phyloP scores from a whole-genome alignment of 2,797 vertebrate genomes.

The Cossypha dichroa region DNA sequence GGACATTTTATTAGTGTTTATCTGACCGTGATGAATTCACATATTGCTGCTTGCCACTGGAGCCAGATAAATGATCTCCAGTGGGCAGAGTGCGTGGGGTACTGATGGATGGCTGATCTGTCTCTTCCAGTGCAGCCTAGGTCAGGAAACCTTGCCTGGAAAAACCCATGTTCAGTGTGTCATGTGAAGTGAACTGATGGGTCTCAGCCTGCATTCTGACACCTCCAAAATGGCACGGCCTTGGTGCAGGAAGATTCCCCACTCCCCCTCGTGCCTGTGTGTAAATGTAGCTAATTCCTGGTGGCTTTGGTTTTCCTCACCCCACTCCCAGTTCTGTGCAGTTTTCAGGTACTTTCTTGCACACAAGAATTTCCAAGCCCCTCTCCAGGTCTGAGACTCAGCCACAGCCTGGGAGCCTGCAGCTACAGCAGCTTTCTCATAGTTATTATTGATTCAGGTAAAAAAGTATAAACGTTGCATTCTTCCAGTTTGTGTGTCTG shows the following conservation, averaged over 20 bases:
- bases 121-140: neutral
- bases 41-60: neutral
- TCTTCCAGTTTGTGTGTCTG: neutral
- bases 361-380: neutral
- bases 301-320: neutral
- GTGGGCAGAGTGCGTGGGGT: neutral
- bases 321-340: neutral
- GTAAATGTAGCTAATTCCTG: neutral
- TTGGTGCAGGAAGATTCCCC: neutral
- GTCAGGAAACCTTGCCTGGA: neutral
- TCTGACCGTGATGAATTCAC: slow-evolving; percentile 23
- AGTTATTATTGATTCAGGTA: slow-evolving; percentile 38
- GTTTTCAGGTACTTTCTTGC: neutral
- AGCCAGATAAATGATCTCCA: slow-evolving; percentile 10
- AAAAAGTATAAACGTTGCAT: slow-evolving; percentile 1
- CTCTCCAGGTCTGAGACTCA: neutral
- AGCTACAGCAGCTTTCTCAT: neutral
- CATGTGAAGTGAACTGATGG: neutral
- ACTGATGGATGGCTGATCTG: neutral
- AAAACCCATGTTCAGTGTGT: neutral
- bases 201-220: neutral
- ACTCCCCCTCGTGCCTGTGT: neutral
- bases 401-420: neutral
- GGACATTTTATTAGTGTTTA: slow-evolving; percentile 30
- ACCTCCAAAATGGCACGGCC: neutral